Evolutionary conservation across 2,888 invertebrate species (phyloP), one percentile per base, ranked within the genome.

Genomic region (Leucophenga montana): DNA sequence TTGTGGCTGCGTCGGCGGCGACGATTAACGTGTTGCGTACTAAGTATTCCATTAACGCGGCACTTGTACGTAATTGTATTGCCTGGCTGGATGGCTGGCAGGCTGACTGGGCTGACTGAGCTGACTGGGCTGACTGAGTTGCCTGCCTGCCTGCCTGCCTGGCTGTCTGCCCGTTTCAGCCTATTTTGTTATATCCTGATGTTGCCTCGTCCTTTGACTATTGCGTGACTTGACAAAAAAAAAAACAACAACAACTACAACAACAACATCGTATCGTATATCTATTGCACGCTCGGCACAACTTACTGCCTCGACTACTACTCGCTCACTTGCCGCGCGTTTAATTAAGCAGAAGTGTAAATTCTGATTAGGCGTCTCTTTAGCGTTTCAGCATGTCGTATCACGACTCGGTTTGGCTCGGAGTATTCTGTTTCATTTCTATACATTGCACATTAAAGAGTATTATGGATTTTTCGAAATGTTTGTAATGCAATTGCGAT

Each of bases 11-110:
- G 31, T 22, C 39, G 16, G 16, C 18, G 62, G 62, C 46, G 62
- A 62, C 46, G 62, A 62, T 62, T 62, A 62, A 46, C 46, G 62
- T 62, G 62, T 62, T 62, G 62, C 46, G 22, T 48, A 16, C 62
- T 46, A 46, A 61, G 61, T 39, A 61, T 62, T 44, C 62, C 62
- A 62, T 62, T 62, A 62, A 62, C 62, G 62, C 46, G 14, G 62
- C 62, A 62, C 62, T 62, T 62, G 62, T 62, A 62, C 46, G 22
- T 62, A 62, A 46, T 62, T 62, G 62, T 62, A 61, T 61, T 18
- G 31, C 57, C 14, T 57, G 57, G 31, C 53, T 53, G 53, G 53
- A 4, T 53, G 9, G 53, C 18, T 18, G 9, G 16, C 16, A 11
- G 20, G 14, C 3, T 20, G 20, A 18, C 18, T 53, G 8, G 18